Base-by-base conservation (phyloP, 2,797 vertebrate genomes). In the Pangasius larnaudii region DNA sequence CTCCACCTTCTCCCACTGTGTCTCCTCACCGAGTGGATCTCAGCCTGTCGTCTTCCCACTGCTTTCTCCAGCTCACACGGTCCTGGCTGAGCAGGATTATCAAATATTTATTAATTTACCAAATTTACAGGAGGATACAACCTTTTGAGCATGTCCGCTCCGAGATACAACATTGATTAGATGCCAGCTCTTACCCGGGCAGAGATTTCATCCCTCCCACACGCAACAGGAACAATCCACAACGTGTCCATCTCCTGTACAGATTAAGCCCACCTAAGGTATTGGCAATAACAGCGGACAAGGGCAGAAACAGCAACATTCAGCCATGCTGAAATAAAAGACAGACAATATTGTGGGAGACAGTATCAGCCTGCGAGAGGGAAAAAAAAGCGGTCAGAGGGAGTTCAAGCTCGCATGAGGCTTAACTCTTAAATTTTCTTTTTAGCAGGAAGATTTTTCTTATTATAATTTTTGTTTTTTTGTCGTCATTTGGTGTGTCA, bases 221-320 rank as follows among this genome's bases (percentile, higher is more conserved):
- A 90, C 88, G 88, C 89, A 89, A 89, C 78, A 49, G 88, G 67
- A 74, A 85, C 90, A 86, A 89, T 90, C 86, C 90, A 85, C 87
- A 89, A 81, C 18, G 75, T 89, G 83, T 88, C 89, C 88, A 88
- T 91, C 85, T 89, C 83, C 83, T 86, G 88, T 88, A 88, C 81
- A 87, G 88, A 92, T 90, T 89, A 92, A 91, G 88, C 86, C 83
- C 87, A 89, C 88, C 87, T 91, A 86, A 92, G 87, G 88, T 85
- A 69, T 84, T 88, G 90, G 88, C 91, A 91, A 90, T 91, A 91
- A 86, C 90, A 88, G 80, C 88, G 87, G 91, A 92, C 90, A 91
- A 92, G 91, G 88, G 84, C 85, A 87, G 67, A 79, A 56, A 67
- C 88, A 67, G 81, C 77, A 84, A 51, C 88, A 33, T 65, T 89